Evolutionary conservation across 1,140 invertebrate species (phyloP).

Genomic region (Pomacea maculata): DNA sequence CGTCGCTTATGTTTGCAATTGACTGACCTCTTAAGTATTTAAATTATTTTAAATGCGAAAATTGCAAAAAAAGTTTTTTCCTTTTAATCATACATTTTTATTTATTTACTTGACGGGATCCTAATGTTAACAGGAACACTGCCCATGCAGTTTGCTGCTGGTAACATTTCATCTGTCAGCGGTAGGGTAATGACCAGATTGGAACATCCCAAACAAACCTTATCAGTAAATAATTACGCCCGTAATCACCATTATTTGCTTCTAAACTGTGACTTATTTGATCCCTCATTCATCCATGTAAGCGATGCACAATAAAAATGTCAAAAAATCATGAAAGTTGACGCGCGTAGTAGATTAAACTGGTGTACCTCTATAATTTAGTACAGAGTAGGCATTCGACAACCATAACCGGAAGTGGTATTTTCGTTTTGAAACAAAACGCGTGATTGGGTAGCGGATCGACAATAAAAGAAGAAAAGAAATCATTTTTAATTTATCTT

Average conservation of each 20-base stretch:
- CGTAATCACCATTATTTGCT: not conserved
- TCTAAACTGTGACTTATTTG: not conserved
- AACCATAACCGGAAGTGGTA: slow-evolving; percentile 10
- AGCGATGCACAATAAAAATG: not conserved
- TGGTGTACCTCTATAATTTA: not conserved
- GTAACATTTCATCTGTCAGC: too few species aligned
- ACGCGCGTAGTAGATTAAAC: not conserved
- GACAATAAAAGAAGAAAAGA: not conserved
- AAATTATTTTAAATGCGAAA: not conserved
- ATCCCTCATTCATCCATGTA: not conserved
- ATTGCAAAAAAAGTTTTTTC: not conserved
- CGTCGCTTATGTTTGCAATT: not conserved
- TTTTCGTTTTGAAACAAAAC: not conserved
- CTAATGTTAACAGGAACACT: too few species aligned
- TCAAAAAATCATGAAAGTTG: not conserved
- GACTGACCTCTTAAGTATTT: not conserved
- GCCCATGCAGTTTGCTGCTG: too few species aligned
- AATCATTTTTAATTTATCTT: not conserved
- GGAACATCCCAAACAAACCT: not conserved
- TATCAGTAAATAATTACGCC: not conserved
- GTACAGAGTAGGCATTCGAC: not conserved
- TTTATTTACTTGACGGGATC: too few species aligned
- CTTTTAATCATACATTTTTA: not conserved
- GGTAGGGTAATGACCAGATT: too few species aligned
- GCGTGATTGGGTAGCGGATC: not conserved